Percentiles rank a stretch among this genome's conserved stretches.
Evolutionary conservation across 1,140 invertebrate species (phyloP).

Genomic region (Bombus difficillimus): DNA sequence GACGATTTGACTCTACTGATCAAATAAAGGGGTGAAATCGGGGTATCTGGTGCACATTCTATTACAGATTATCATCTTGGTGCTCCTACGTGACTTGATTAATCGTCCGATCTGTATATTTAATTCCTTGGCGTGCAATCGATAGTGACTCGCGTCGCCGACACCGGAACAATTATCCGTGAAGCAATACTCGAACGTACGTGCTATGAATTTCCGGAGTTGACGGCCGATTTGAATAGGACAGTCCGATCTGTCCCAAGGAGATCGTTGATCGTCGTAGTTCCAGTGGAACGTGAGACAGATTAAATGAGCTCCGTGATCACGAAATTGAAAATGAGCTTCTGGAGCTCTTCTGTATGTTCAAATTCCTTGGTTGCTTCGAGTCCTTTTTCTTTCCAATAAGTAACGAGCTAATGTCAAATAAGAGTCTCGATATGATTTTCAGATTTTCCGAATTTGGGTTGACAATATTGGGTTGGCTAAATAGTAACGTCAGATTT

Average conservation of each 20-base stretch:
- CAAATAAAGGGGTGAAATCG: not conserved
- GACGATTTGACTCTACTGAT: not conserved
- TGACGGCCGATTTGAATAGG: constrained; percentile 3
- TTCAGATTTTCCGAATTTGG: too few relatives aligned
- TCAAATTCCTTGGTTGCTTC: not conserved
- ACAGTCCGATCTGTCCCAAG: constrained; percentile 13
- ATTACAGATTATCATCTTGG: constrained; percentile 43
- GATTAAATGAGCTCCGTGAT: not conserved
- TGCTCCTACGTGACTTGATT: constrained; percentile 56
- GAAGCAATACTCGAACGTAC: constrained; percentile 29
- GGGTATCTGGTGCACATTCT: constrained; percentile 28
- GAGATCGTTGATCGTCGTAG: not conserved
- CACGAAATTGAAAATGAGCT: constrained; percentile 3
- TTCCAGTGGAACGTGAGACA: not conserved
- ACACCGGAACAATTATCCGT: constrained; percentile 46
- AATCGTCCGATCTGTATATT: constrained; percentile 58
- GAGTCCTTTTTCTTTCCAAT: too few relatives aligned
- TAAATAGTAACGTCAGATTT: too few relatives aligned
- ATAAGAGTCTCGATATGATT: too few relatives aligned
- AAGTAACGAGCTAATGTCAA: too few relatives aligned
- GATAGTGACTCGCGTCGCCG: constrained; percentile 37
- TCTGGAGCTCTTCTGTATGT: not conserved
- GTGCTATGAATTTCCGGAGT: constrained; percentile 20
- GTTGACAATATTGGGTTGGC: too few relatives aligned
- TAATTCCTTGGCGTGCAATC: constrained; percentile 58